Conservation (phyloP, 2,797 vertebrate genomes). For the Dermochelys coriacea region DNA sequence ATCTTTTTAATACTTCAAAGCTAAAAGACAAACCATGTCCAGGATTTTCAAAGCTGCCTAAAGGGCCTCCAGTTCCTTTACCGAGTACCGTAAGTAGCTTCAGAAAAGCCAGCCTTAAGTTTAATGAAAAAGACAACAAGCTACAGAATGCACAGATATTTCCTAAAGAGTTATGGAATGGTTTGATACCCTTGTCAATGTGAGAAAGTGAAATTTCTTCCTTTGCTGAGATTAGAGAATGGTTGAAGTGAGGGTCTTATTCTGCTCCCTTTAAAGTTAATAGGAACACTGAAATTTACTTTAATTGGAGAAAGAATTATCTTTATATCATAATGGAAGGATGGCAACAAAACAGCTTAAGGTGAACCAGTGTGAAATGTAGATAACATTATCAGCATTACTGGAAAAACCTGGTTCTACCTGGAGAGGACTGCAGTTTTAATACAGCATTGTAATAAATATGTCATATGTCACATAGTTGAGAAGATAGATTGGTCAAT, state of each 20-base stretch:
- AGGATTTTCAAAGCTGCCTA: neutral
- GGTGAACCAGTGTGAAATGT: neutral
- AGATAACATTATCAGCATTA: neutral
- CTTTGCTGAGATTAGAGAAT: neutral
- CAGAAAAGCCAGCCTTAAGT: neutral
- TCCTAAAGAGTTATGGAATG: neutral
- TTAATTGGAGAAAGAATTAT: neutral
- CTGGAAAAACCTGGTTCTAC: neutral
- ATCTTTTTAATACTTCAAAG: neutral
- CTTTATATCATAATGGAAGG: neutral
- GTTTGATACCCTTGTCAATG: fast-evolving
- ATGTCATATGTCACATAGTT: neutral
- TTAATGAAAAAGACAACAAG: neutral
- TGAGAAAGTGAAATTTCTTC: neutral
- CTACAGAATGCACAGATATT: neutral
- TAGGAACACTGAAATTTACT: neutral
- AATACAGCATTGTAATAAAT: neutral
- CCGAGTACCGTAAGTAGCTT: neutral
- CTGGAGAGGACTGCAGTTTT: neutral
- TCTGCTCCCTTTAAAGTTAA: neutral
- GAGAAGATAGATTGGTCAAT: neutral
- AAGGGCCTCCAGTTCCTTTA: too few relatives aligned
- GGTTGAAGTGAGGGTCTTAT: neutral
- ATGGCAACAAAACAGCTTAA: neutral
- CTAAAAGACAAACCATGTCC: neutral